Evolutionary conservation across 2,113 vertebrate species (phyloP), one percentile per base, ranked within the genome.

Genomic region (Mungos mungo): DNA sequence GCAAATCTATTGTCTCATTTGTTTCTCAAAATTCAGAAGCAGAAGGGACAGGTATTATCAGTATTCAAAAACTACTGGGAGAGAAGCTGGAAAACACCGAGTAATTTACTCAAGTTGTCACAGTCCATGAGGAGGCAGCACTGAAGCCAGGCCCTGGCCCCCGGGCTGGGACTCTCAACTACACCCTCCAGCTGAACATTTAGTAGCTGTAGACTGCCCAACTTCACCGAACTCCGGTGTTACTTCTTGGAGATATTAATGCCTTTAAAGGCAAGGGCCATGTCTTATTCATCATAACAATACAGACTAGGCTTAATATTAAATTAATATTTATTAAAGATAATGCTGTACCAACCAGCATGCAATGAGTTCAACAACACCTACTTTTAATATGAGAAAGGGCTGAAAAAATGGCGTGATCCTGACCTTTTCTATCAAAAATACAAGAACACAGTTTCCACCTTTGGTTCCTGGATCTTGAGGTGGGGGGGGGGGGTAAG

Each of bases 251-350:
- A 31, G 29, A 71, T 63, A 66, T 81, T 90, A 88, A 90, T 23
- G 35, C 57, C 4, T 94, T 92, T 71, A 41, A 90, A 88, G 57
- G 57, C 19, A 71, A 72, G 5, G 1, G 3, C 38, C 25, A 68
- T 84, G 23, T 52, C 76, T 86, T 88, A 93, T 8, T 90, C 63
- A 90, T 63, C 9, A 23, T 35, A 93, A 88, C 21, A 74, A 33
- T 57, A n/a, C 25, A 86, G 12, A 45, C 31, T 52, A 93, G 38
- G 33, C 66, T 76, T 94, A 19, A 60, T 81, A 90, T 50, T 86
- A n/a, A 19, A 54, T 74, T 90, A 50, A 76, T 82, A 38, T 92
- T 93, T 87, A 74, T 83, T 95, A 96, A 96, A 87, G 77, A 92
- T n/a, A 84, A 84, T 68, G 12, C 25, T 69, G 3, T 79, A 79